Conservation (phyloP, 2,888 invertebrate species). For the Ormia ochracea region DNA sequence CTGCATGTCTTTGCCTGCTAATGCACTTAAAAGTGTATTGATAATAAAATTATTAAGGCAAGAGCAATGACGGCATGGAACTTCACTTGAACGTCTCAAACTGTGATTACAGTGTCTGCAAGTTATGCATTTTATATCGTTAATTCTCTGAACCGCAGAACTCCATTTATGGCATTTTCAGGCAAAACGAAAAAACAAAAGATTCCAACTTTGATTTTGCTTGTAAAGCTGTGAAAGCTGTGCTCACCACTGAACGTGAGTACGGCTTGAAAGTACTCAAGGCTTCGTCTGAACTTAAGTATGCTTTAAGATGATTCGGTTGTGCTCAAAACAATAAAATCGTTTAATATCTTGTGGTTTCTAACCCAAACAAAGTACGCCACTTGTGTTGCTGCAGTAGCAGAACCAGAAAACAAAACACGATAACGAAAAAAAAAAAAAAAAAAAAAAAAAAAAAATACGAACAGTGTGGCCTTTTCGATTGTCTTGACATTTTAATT, state of each 20-base stretch:
- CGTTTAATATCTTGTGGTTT: slow-evolving; percentile 25
- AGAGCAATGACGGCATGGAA: too few species aligned
- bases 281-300: not conserved
- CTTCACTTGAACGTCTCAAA: too few species aligned
- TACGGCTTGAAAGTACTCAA: not conserved
- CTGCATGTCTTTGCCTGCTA: not conserved
- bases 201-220: not conserved
- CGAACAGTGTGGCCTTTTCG: not conserved
- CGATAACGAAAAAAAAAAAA: not conserved
- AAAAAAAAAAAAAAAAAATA: not conserved
- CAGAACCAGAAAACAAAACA: not conserved
- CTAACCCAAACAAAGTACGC: not conserved
- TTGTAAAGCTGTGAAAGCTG: not conserved
- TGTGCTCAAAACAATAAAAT: not conserved
- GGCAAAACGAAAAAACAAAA: not conserved
- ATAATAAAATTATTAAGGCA: too few species aligned
- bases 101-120: too few species aligned
- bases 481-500: slow-evolving; percentile 5
- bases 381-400: not conserved
- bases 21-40: too few species aligned
- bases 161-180: not conserved
- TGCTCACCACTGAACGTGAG: not conserved
- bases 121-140: too few species aligned
- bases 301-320: not conserved
- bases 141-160: not conserved